Evolutionary conservation across 2,113 vertebrate genomes (phyloP), one percentile per base, ranked within the genome.

Genomic region (Plestiodon gilberti): DNA sequence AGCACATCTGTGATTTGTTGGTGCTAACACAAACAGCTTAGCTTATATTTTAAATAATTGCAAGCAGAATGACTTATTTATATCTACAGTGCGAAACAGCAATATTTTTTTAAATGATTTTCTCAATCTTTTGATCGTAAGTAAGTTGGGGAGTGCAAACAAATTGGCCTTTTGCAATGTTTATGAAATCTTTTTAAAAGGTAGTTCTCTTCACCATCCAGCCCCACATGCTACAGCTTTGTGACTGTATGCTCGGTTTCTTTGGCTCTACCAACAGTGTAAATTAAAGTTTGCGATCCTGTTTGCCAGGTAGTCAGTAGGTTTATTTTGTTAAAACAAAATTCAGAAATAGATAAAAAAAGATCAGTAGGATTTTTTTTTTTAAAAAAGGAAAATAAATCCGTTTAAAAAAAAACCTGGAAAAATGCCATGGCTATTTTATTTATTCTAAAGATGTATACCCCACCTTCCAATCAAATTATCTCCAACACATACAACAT

Each of bases 131-230:
- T 89, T 87, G 90, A 92, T 93, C 91, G 85, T 80, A 78, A 79
- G 30, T 73, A 80, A 90, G 89, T 89, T 89, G 87, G 55, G 75
- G 90, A 87, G 91, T 85, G 75, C 90, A 91, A 88, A 90, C 90
- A 91, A 88, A 90, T 89, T 89, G 87, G 85, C 90, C 91, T 93
- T 92, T 89, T 90, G 90, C 89, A 64, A 86, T 88, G 85, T 93
- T 90, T 92, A 87, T 94, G n/a, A n/a, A n/a, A n/a, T 81, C 75
- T 86, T 30, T 69, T 73, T 88, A 87, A 89, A 28, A 5, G 7
- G 2, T 67, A 0, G 69, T 88, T 93, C 89, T 67, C 89, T 87
- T 65, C 55, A 65, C 62, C 69, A 82, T 23, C 4, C 61, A 84
- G 91, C 75, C 77, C 28, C 82, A 75, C 91, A 91, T 91, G 83